Evolutionary conservation across 1,140 invertebrate genomes (phyloP).

Genomic region (Bombus difficillimus): DNA sequence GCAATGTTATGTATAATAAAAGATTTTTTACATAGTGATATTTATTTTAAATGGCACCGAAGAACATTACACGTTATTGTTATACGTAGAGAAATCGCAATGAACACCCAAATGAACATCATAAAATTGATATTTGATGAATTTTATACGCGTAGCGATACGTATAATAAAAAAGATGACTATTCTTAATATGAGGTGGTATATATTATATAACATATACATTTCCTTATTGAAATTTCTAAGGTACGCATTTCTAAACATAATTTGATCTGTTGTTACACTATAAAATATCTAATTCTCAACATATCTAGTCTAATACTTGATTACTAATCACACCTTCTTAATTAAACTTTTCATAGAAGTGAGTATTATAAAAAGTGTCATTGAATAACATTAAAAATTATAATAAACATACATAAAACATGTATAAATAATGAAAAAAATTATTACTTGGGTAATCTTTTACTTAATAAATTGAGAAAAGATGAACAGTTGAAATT

Average conservation of each 20-base stretch:
- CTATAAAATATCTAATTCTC: slow-evolving; percentile 25
- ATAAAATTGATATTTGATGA: not conserved
- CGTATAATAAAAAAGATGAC: not conserved
- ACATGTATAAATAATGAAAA: too few species aligned
- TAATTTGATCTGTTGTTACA: slow-evolving; percentile 17
- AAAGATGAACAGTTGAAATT: slow-evolving; percentile 40
- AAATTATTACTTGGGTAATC: not conserved
- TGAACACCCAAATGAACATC: not conserved
- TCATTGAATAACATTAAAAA: not conserved
- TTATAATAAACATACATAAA: not conserved
- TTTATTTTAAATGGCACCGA: slow-evolving; percentile 38
- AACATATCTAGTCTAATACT: not conserved
- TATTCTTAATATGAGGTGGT: not conserved
- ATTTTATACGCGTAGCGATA: not conserved
- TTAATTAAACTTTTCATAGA: not conserved
- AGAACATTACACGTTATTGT: slow-evolving; percentile 24
- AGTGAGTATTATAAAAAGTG: not conserved
- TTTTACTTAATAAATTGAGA: not conserved
- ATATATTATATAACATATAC: not conserved
- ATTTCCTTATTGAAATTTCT: not conserved
- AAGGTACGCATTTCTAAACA: slow-evolving; percentile 3
- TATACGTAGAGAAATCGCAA: not conserved
- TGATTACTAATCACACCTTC: not conserved
- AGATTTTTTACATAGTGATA: slow-evolving; percentile 51
- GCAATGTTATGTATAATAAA: slow-evolving; percentile 54